A percentile compares a stretch with the other conserved stretches of the same genome.
Conservation (phyloP, 2,113 vertebrate species). For the Indri indri region DNA sequence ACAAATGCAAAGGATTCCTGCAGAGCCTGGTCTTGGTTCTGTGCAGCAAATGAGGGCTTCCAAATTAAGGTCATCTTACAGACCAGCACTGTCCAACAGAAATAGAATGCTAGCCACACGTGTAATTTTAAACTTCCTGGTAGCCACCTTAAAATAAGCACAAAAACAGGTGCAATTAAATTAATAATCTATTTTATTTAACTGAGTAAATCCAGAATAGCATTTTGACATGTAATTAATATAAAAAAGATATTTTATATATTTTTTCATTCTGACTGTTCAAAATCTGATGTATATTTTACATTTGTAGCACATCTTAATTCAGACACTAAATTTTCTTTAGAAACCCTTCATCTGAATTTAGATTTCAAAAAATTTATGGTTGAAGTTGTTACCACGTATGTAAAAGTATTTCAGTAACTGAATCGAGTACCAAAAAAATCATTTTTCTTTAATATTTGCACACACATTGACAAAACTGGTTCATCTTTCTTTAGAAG, state of each 20-base stretch:
- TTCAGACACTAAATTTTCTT: constrained; percentile 8
- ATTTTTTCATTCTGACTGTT: constrained; percentile 13
- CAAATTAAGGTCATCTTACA: not conserved
- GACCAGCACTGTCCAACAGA: not conserved
- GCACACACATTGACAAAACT: not conserved
- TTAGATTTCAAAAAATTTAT: constrained; percentile 18
- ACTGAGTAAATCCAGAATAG: not conserved
- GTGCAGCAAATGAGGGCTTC: not conserved
- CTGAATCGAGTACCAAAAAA: not conserved
- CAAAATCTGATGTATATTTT: constrained; percentile 10
- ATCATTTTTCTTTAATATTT: not conserved
- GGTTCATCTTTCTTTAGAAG: not conserved
- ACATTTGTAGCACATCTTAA: not conserved
- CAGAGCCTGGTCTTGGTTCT: not conserved
- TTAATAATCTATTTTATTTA: constrained; percentile 4
- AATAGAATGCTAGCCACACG: not conserved
- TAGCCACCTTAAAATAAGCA: not conserved
- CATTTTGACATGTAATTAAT: not conserved
- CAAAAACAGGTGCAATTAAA: not conserved
- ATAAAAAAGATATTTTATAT: not conserved
- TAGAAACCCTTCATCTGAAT: not conserved
- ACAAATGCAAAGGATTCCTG: not conserved
- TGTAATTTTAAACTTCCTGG: not conserved
- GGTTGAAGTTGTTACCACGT: not conserved
- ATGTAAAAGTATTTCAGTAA: not conserved